Evolutionary conservation across 2,113 vertebrate species (phyloP).

Genomic region (Aviceda subcristata): DNA sequence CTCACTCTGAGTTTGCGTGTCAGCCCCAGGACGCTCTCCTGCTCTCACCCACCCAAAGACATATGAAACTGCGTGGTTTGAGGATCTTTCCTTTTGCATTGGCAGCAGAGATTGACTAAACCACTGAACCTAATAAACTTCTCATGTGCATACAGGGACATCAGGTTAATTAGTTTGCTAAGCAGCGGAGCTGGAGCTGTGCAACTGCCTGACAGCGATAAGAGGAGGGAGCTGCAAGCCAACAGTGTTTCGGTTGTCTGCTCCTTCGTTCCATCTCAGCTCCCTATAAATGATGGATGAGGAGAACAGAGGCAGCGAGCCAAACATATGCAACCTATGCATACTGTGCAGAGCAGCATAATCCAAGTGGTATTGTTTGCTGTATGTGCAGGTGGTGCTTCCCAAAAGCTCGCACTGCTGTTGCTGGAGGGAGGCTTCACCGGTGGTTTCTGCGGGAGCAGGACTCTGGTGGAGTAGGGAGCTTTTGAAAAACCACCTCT

Average conservation of each 20-base stretch:
- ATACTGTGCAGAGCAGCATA: neutral
- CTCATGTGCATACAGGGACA: neutral
- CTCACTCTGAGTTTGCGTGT: neutral
- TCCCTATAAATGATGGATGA: neutral
- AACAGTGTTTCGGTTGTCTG: neutral
- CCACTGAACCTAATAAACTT: constrained; percentile 17
- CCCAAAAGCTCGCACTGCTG: neutral
- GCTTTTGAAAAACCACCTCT: neutral
- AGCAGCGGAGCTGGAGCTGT: neutral
- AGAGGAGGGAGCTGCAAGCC: neutral
- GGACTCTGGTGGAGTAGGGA: neutral
- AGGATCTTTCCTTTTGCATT: neutral
- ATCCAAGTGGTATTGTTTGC: neutral
- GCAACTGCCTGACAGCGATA: neutral
- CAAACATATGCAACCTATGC: neutral
- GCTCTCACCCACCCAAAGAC: neutral
- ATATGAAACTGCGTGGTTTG: neutral
- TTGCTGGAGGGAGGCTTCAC: neutral
- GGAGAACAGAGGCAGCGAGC: neutral
- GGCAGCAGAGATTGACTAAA: neutral
- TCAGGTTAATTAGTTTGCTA: constrained; percentile 1
- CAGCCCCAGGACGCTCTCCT: rapidly evolving
- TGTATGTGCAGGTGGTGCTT: rapidly evolving
- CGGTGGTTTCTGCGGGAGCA: neutral
- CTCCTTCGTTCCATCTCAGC: neutral